Conservation (phyloP, 2,888 invertebrate genomes). For the Hermaeophaga mercurialis region DNA sequence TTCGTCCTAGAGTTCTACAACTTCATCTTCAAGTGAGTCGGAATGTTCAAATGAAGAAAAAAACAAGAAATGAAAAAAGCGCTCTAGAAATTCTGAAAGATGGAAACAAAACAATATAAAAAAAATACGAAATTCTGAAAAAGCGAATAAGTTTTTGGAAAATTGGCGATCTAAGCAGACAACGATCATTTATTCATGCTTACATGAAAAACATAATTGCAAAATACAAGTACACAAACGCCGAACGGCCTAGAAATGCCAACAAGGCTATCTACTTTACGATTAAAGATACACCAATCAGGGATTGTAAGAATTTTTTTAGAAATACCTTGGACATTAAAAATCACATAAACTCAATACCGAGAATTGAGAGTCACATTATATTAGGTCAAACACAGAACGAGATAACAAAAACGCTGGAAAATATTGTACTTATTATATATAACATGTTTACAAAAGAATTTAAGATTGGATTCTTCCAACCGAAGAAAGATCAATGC, state of each 20-base stretch:
- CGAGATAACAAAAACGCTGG: conserved; percentile 2
- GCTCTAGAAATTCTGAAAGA: no score
- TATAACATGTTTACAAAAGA: not conserved
- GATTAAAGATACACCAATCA: not conserved
- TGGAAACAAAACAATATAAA: no score
- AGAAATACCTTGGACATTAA: not conserved
- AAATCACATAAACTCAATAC: conserved; percentile 1
- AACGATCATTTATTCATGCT: no score
- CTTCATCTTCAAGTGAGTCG: no score
- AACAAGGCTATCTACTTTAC: not conserved
- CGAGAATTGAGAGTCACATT: conserved; percentile 5
- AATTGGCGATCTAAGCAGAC: no score
- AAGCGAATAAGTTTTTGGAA: no score
- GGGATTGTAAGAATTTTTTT: not conserved
- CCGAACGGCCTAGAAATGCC: not conserved
- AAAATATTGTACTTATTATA: not conserved
- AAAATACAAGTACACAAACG: no score
- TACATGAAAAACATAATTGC: no score
- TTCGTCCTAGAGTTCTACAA: no score
- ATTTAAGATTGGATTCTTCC: conserved; percentile 10
- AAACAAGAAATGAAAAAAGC: no score
- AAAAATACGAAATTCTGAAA: not conserved
- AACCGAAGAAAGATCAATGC: conserved; percentile 8
- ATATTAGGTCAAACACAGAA: not conserved
- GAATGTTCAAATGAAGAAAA: no score